Percentiles rank a stretch among this genome's conserved stretches.
These are phyloP conservation scores for Drosophila quinaria DNA, from an alignment of 2,888 invertebrate species.

Conservation along the genomic window DNA sequence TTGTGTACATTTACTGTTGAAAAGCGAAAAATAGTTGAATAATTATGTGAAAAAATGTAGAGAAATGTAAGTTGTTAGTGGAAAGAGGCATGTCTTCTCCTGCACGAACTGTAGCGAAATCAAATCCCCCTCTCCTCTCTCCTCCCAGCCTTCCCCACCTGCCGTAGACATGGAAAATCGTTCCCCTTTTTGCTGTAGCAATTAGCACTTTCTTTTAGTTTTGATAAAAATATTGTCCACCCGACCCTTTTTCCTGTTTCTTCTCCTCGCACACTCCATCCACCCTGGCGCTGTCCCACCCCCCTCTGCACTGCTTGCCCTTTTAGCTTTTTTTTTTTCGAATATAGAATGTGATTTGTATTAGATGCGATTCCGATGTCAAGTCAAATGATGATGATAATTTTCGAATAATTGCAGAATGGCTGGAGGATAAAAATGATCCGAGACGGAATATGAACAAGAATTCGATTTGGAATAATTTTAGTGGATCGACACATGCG, in stretches of 20 bases:
- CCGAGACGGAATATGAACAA: constrained; percentile 83
- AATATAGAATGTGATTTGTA: background rate
- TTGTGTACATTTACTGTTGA: too few relatives aligned
- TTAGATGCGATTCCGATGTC: background rate
- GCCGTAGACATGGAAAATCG: background rate
- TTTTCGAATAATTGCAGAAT: constrained; percentile 83
- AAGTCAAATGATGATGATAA: constrained; percentile 13
- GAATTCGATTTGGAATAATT: constrained; percentile 87
- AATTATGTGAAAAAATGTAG: constrained; percentile 1
- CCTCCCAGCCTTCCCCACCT: background rate
- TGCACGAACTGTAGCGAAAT: constrained; percentile 46
- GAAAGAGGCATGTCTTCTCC: constrained; percentile 9
- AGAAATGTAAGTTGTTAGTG: background rate
- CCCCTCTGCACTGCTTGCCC: constrained; percentile 14
- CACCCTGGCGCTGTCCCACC: background rate
- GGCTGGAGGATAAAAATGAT: constrained; percentile 87
- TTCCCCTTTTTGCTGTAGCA: constrained; percentile 4
- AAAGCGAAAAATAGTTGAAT: background rate
- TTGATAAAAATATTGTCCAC: constrained; percentile 3
- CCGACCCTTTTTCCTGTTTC: background rate
- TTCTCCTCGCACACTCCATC: background rate
- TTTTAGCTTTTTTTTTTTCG: background rate
- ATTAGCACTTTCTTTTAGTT: constrained; percentile 9
- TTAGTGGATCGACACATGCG: constrained; percentile 89
- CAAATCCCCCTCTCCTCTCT: background rate